phyloP scores from a whole-genome alignment of 2,113 vertebrate species.

The Struthio camelus region DNA sequence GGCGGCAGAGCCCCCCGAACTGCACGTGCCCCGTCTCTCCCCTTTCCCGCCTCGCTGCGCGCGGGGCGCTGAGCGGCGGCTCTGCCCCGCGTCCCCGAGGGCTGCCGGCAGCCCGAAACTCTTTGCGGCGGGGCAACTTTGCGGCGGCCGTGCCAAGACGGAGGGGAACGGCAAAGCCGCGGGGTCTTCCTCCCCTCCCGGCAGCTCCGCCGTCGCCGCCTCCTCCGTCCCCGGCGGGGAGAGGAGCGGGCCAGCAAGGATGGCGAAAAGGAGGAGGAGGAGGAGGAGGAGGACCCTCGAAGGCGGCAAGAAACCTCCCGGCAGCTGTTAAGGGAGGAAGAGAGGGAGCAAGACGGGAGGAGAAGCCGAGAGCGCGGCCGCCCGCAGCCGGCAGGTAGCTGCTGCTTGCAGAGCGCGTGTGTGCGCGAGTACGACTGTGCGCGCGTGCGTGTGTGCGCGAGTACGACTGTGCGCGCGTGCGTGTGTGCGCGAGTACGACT shows the following conservation, averaged over 20 bases:
- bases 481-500: no score
- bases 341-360: not conserved
- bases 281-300: not conserved
- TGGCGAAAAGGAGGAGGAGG: not conserved
- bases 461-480: no score
- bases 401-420: fast-evolving
- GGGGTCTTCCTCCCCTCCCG: not conserved
- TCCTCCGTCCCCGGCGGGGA: not conserved
- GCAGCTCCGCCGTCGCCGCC: not conserved
- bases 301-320: not conserved
- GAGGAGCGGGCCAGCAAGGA: not conserved
- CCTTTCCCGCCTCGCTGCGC: no score
- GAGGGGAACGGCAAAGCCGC: not conserved
- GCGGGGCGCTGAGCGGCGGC: no score
- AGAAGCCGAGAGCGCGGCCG: not conserved
- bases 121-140: not conserved
- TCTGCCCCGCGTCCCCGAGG: not conserved
- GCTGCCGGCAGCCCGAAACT: not conserved
- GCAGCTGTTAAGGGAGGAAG: not conserved
- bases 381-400: not conserved
- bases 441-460: no score
- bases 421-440: not conserved
- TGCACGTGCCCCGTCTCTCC: no score
- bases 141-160: not conserved
- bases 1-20: no score